These are phyloP conservation scores for Burhinus bistriatus DNA, from an alignment of 2,113 vertebrate species.

Conservation along the genomic window DNA sequence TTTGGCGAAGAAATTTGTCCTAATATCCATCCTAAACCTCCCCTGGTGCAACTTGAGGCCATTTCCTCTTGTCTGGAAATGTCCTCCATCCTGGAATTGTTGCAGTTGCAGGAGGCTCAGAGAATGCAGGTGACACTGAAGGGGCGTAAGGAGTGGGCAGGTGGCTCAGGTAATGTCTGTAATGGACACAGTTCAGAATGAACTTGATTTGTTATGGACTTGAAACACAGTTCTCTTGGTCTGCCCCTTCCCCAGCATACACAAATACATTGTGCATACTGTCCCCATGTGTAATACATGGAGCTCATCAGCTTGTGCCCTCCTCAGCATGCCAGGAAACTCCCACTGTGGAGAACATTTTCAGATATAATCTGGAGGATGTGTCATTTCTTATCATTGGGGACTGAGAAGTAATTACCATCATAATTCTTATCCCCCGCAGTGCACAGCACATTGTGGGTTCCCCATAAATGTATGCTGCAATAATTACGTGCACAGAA, in stretches of 20 bases:
- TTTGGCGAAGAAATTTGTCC: too few relatives aligned
- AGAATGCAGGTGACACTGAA: neutral
- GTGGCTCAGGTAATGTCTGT: neutral
- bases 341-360: neutral
- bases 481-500: fast-evolving
- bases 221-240: neutral
- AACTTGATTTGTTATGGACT: neutral
- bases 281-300: fast-evolving
- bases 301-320: neutral
- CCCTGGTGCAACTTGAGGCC: too few relatives aligned
- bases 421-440: neutral
- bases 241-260: neutral
- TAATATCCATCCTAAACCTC: too few relatives aligned
- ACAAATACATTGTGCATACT: fast-evolving
- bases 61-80: too few relatives aligned
- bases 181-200: neutral
- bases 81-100: neutral
- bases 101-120: neutral
- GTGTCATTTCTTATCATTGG: neutral
- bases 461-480: neutral
- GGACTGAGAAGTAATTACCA: neutral
- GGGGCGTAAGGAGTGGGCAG: neutral
- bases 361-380: neutral
- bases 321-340: neutral
- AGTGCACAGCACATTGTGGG: fast-evolving